A percentile compares a stretch with the other conserved stretches of the same genome.
Conservation (phyloP, 2,113 vertebrate species). For the Parus major region DNA sequence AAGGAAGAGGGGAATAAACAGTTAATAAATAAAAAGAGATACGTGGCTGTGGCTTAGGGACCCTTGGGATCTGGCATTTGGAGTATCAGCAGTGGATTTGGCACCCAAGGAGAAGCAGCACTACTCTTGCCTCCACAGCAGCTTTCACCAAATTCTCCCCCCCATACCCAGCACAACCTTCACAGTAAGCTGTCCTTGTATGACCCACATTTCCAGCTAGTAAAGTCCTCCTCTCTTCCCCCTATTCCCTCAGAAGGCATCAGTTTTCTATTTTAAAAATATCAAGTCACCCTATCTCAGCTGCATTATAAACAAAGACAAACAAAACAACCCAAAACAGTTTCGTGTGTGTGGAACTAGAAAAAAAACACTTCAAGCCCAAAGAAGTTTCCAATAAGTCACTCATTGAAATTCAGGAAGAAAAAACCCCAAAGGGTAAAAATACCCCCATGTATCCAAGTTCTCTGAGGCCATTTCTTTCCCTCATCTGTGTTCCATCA, state of each 20-base stretch:
- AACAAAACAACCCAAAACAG: slow-evolving; percentile 60
- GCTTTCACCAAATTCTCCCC: neutral
- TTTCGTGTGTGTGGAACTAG: slow-evolving; percentile 45
- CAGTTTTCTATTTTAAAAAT: slow-evolving; percentile 66
- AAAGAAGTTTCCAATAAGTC: slow-evolving; percentile 70
- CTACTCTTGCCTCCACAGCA: neutral
- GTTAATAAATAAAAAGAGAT: neutral
- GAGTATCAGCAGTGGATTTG: neutral
- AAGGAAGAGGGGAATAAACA: neutral
- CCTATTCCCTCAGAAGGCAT: slow-evolving; percentile 49
- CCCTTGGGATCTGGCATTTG: neutral
- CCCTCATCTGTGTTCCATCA: slow-evolving; percentile 66
- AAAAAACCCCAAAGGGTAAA: slow-evolving; percentile 68
- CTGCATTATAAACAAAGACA: slow-evolving; percentile 65
- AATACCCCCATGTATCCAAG: slow-evolving; percentile 58
- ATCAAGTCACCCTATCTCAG: slow-evolving; percentile 61
- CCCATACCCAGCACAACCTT: neutral
- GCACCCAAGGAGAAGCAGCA: neutral
- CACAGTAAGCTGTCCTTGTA: slow-evolving; percentile 48
- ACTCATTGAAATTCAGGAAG: slow-evolving; percentile 71
- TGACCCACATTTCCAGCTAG: slow-evolving; percentile 55
- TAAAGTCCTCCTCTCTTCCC: slow-evolving; percentile 13
- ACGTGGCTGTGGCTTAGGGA: neutral
- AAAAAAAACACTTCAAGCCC: slow-evolving; percentile 44
- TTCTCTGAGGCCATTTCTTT: slow-evolving; percentile 49